These are phyloP conservation scores for Cybosia mesomella DNA, from an alignment of 2,888 invertebrate species.

Conservation along the genomic window DNA sequence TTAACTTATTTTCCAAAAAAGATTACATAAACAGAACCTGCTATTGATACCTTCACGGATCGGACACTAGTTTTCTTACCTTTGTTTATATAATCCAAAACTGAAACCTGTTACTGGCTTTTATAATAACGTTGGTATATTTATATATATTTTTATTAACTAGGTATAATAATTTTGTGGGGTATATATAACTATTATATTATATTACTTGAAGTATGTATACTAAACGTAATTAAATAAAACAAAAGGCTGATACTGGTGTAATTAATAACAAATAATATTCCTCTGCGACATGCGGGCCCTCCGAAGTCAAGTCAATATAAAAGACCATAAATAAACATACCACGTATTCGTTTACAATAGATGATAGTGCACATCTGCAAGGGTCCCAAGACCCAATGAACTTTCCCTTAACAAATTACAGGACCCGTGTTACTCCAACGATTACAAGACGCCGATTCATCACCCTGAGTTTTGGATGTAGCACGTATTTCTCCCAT, in stretches of 20 bases:
- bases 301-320: constrained; percentile 40
- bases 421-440: constrained; percentile 78
- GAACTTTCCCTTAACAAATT: constrained; percentile 75
- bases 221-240: neutral
- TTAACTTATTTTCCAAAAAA: no score
- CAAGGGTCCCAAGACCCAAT: constrained; percentile 58
- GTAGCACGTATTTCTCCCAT: constrained; percentile 80
- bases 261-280: neutral
- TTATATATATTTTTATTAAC: no score
- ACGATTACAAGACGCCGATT: constrained; percentile 83
- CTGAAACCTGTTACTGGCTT: no score
- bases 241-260: neutral
- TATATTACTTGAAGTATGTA: no score
- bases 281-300: neutral
- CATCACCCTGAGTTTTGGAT: constrained; percentile 74
- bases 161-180: no score
- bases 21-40: no score
- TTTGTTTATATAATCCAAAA: no score
- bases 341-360: constrained; percentile 64
- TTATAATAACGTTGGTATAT: no score
- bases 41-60: no score
- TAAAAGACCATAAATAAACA: constrained; percentile 51
- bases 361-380: constrained; percentile 76
- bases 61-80: no score
- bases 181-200: no score